Conservation (phyloP, 1,140 invertebrate genomes). For the Drosophila santomea region DNA sequence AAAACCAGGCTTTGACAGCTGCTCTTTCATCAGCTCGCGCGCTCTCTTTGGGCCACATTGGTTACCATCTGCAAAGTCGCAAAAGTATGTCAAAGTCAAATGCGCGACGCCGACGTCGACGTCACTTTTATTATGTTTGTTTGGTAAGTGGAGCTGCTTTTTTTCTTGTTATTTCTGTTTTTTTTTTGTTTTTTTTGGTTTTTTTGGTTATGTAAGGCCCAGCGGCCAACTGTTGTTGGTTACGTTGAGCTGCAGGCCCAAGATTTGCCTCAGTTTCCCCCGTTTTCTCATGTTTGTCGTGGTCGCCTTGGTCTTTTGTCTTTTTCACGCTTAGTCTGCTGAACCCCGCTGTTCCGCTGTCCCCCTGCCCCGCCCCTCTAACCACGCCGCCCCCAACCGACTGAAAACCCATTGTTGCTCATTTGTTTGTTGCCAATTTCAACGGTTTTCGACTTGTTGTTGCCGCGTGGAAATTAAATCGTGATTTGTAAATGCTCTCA, state of each 20-base stretch:
- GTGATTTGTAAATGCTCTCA: constrained; percentile 82
- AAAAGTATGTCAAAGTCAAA: constrained; percentile 85
- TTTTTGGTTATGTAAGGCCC: constrained; percentile 66
- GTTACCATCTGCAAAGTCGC: constrained; percentile 50
- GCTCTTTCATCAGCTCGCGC: constrained; percentile 13
- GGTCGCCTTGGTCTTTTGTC: constrained; percentile 68
- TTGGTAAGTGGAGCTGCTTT: constrained; percentile 74
- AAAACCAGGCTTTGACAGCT: constrained; percentile 65
- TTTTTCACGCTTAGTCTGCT: constrained; percentile 63
- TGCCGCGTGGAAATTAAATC: constrained; percentile 75
- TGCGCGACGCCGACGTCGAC: constrained; percentile 47
- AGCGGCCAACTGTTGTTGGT: constrained; percentile 74
- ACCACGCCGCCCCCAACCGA: background rate
- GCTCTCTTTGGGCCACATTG: constrained; percentile 35
- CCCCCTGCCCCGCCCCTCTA: background rate
- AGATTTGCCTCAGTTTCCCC: constrained; percentile 34
- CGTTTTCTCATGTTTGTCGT: constrained; percentile 50
- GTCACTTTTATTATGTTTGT: constrained; percentile 79
- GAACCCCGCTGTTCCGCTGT: no score
- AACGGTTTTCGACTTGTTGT: constrained; percentile 66
- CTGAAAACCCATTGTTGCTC: constrained; percentile 34
- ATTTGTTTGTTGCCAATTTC: constrained; percentile 83
- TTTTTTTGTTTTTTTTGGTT: constrained; percentile 11
- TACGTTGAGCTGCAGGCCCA: constrained; percentile 63
- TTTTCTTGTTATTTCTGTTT: constrained; percentile 9